phyloP scores from a whole-genome alignment of 2,888 invertebrate species.

The Lasioglossum lativentre region DNA sequence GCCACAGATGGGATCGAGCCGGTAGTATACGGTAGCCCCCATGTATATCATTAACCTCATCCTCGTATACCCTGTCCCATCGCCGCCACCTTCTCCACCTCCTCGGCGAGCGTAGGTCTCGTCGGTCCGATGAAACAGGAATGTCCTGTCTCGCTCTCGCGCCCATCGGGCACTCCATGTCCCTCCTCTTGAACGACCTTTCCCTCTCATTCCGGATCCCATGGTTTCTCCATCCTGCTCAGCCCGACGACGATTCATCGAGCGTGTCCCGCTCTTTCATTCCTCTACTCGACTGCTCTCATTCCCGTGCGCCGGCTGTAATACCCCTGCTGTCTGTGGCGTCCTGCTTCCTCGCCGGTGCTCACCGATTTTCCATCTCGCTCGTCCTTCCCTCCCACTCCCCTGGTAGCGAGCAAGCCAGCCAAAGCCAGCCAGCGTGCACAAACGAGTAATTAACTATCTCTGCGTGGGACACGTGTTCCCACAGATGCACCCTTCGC shows the following conservation, averaged over 20 bases:
- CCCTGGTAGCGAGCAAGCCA: constrained; percentile 44
- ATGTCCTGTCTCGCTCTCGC: constrained; percentile 65
- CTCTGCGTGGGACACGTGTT: constrained; percentile 84
- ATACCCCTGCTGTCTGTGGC: constrained; percentile 32
- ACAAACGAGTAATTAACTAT: constrained; percentile 85
- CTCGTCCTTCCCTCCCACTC: constrained; percentile 64
- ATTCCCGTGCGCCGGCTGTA: constrained; percentile 41
- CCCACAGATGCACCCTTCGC: constrained; percentile 71
- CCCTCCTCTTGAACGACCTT: constrained; percentile 15
- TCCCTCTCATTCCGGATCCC: constrained; percentile 40
- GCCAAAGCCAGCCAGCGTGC: constrained; percentile 72
- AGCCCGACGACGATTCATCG: constrained; percentile 25
- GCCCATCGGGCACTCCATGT: constrained; percentile 20
- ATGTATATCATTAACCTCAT: constrained; percentile 83
- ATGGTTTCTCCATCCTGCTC: constrained; percentile 8
- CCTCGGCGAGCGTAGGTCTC: constrained; percentile 68
- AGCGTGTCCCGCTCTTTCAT: constrained; percentile 41
- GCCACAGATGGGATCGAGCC: constrained; percentile 79
- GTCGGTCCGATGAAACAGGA: constrained; percentile 76
- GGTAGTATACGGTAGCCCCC: constrained; percentile 79
- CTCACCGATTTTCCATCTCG: constrained; percentile 68
- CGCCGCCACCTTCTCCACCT: constrained; percentile 64
- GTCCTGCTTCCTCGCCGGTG: constrained; percentile 42
- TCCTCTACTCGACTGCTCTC: constrained; percentile 49
- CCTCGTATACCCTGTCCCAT: constrained; percentile 69